A percentile compares a stretch with the other conserved stretches of the same genome.
These are phyloP conservation scores for Aegotheles bennettii DNA, from an alignment of 2,113 vertebrate species.

Conservation along the genomic window DNA sequence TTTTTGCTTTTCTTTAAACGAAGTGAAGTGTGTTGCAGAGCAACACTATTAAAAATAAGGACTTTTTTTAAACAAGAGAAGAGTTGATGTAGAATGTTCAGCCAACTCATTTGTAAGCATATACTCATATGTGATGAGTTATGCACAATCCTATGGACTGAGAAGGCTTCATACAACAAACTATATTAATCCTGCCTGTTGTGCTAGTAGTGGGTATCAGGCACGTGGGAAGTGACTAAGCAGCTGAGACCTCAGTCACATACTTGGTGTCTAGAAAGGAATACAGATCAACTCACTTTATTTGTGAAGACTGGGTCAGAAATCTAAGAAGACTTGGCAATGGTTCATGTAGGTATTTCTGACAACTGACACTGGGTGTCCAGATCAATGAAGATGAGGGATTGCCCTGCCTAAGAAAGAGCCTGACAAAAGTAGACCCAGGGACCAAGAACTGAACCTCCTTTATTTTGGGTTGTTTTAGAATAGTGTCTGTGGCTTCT, in stretches of 20 bases:
- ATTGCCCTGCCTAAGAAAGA: background rate
- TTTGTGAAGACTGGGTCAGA: background rate
- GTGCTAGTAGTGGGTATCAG: background rate
- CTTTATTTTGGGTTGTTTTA: background rate
- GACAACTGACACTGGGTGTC: background rate
- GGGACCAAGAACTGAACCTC: background rate
- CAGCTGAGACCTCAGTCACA: background rate
- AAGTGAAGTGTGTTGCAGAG: background rate
- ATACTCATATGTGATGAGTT: background rate
- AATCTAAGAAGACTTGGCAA: background rate
- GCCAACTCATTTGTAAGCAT: background rate
- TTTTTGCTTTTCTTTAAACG: background rate
- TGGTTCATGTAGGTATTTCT: background rate
- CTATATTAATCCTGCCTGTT: background rate
- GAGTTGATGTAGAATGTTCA: background rate
- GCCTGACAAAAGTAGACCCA: background rate
- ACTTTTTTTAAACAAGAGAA: background rate
- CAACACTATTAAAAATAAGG: background rate
- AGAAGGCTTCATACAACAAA: background rate
- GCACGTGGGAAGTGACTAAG: background rate
- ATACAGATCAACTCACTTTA: background rate
- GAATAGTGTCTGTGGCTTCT: background rate
- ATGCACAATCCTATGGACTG: background rate
- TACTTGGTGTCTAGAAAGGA: background rate
- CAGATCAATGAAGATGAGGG: background rate